Conservation (phyloP, 2,888 invertebrate species). For the Ochropleura leucogaster region DNA sequence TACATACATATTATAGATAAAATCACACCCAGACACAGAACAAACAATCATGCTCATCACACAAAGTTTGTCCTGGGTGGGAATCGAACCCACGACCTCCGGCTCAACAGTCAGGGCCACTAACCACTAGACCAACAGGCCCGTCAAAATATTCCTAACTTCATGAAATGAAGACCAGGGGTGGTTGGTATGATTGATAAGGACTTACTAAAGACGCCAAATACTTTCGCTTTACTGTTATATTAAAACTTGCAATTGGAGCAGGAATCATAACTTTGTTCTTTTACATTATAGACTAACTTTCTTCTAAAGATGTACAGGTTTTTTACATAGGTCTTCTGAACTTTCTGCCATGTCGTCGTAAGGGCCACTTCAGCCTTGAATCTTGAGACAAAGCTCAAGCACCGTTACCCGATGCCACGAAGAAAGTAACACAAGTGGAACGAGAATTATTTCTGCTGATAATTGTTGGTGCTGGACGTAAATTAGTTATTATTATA, state of each 20-base stretch:
- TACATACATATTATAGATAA: too few species aligned
- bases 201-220: background rate
- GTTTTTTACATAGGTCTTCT: constrained; percentile 28
- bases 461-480: constrained; percentile 81
- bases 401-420: constrained; percentile 80
- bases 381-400: constrained; percentile 81
- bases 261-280: background rate
- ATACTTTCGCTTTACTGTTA: background rate
- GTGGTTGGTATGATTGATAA: background rate
- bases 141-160: background rate
- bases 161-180: too few species aligned
- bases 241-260: background rate
- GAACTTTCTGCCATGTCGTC: background rate
- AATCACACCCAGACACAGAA: too few species aligned
- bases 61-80: too few species aligned
- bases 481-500: constrained; percentile 72
- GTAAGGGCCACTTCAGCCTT: constrained; percentile 60
- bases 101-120: too few species aligned
- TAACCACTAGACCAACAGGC: too few species aligned
- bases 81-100: too few species aligned
- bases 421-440: constrained; percentile 85
- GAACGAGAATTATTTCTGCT: constrained; percentile 81
- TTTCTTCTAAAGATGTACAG: too few species aligned
- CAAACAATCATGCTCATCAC: too few species aligned
- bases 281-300: too few species aligned